Percentiles rank a stretch among this genome's conserved stretches.
These are phyloP conservation scores for Pantherophis guttatus DNA, from an alignment of 2,113 vertebrate genomes.

Conservation along the genomic window DNA sequence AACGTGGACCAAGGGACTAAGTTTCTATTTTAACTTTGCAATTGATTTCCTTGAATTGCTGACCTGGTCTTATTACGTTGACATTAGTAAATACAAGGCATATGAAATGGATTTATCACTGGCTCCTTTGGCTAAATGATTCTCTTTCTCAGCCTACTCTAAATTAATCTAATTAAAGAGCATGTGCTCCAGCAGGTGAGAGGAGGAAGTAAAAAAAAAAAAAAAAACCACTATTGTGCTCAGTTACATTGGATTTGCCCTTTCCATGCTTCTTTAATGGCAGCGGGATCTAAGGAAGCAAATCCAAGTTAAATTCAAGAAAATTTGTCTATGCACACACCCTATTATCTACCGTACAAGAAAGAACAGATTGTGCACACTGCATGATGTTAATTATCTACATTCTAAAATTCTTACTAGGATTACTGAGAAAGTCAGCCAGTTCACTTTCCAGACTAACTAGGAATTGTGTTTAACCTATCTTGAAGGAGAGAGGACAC, in stretches of 20 bases:
- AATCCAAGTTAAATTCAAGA: not conserved
- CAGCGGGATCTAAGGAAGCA: not conserved
- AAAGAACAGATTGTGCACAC: not conserved
- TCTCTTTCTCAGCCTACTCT: not conserved
- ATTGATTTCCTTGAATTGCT: not conserved
- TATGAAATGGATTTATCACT: not conserved
- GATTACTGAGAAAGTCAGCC: not conserved
- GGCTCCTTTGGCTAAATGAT: not conserved
- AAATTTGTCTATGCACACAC: too few relatives aligned
- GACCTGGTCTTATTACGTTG: not conserved
- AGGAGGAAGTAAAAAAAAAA: not conserved
- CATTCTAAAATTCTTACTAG: not conserved
- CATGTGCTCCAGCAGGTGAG: not conserved
- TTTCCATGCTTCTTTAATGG: not conserved
- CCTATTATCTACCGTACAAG: not conserved
- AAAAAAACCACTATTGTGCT: not conserved
- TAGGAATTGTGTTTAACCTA: not conserved
- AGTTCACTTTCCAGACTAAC: not conserved
- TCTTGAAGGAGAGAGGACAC: not conserved
- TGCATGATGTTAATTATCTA: not conserved
- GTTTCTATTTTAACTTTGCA: not conserved
- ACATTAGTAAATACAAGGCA: too few relatives aligned
- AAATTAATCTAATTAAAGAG: not conserved
- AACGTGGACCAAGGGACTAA: not conserved
- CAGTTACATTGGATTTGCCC: not conserved